A percentile compares a stretch with the other conserved stretches of the same genome.
Evolutionary conservation across 2,797 vertebrate genomes (phyloP).

Genomic region (Danio tinwini): DNA sequence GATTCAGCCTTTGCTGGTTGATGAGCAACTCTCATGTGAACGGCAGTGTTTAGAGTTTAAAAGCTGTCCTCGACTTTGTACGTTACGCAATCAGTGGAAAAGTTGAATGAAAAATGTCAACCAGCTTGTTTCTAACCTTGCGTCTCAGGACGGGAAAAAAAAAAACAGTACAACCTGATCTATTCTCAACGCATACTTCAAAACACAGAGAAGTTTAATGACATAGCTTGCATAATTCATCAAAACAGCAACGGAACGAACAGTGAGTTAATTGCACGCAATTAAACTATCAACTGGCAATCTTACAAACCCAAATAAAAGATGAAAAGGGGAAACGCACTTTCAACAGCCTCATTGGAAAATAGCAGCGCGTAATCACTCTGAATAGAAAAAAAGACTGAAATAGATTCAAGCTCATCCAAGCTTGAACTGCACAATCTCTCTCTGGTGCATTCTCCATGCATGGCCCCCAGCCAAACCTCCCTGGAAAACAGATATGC

Average conservation of each 20-base stretch:
- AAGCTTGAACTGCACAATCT: slow-evolving; percentile 23
- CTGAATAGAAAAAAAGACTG: background rate
- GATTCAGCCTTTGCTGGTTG: background rate
- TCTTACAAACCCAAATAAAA: slow-evolving; percentile 13
- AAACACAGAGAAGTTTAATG: slow-evolving; percentile 22
- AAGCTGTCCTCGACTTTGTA: background rate
- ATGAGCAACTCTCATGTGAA: slow-evolving; percentile 5
- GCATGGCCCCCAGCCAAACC: background rate
- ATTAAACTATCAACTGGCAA: slow-evolving; percentile 13
- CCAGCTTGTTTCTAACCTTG: background rate
- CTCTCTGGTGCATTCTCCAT: background rate
- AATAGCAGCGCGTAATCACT: slow-evolving; percentile 2
- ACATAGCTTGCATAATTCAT: slow-evolving; percentile 30
- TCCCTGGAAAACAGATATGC: slow-evolving; percentile 4
- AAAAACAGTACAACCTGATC: slow-evolving; percentile 9
- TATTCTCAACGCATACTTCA: background rate
- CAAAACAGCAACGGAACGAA: background rate
- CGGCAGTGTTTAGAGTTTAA: background rate
- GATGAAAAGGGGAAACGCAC: background rate
- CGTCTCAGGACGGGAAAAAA: background rate
- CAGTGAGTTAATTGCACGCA: background rate
- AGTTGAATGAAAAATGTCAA: slow-evolving; percentile 16
- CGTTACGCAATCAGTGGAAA: background rate
- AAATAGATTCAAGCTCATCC: slow-evolving; percentile 11
- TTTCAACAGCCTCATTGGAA: slow-evolving; percentile 47